Base-by-base conservation (phyloP, 1,140 invertebrate species). In the Limonius californicus region DNA sequence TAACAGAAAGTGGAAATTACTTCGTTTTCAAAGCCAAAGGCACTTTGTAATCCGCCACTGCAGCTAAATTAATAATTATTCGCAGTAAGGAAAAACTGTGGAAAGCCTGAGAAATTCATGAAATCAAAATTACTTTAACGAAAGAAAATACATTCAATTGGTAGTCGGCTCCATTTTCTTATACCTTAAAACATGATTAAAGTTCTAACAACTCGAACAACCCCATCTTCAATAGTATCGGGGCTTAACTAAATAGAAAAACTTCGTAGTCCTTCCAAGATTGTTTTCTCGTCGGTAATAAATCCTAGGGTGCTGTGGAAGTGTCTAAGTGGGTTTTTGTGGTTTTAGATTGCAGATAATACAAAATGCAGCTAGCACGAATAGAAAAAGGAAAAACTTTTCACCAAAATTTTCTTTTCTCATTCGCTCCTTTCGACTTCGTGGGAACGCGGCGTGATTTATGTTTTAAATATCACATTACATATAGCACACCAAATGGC, bases 231-330 rank as follows among this genome's bases (percentile, higher is more conserved):
- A 39, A 39, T 39, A 9, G 35, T 39, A 39, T 39, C 2, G 35
- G 35, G 35, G 35, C 11, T 39, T 39, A 39, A 39, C 35, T 39
- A 39, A 39, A 39, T 39, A 39, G 35, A 39, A 39, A 39, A 39
- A 39, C 35, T 39, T 39, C n/a, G 35, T 39, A 39, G 35, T 39
- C n/a, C 35, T 39, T 39, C 23, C n/a, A 39, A 39, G 35, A 39
- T 39, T 39, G 35, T 39, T 39, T 39, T 39, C 35, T 39, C 35
- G 35, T 39, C n/a, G 35, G 35, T 39, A 39, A 39, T 39, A 39
- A 39, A 39, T 39, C 35, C 35, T 39, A 39, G 35, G 8, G 35
- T 39, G n/a, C 35, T 39, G 35, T 39, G n/a, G 11, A 39, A 39
- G 35, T 39, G 35, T 39, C 35, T 39, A 39, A 39, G 35, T 39